These are phyloP conservation scores for Drosophila lacteicornis DNA, from an alignment of 1,140 invertebrate species.

Conservation along the genomic window DNA sequence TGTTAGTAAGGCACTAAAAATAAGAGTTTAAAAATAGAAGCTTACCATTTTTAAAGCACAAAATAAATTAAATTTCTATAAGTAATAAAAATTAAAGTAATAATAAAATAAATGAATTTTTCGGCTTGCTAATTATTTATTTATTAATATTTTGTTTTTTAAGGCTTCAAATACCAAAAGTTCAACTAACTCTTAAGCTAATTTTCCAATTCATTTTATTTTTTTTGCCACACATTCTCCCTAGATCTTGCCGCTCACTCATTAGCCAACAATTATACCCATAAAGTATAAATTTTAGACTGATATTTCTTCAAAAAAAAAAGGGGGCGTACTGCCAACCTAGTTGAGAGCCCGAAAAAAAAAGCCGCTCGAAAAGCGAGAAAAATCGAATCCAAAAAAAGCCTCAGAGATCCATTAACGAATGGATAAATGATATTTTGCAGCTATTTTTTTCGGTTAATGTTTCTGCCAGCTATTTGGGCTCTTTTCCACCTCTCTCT, in stretches of 20 bases:
- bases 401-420: conserved; percentile 31
- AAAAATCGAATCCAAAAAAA: conserved; percentile 15
- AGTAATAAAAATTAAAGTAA: no score
- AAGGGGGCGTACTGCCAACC: conserved; percentile 20
- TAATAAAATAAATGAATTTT: no score
- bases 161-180: neutral
- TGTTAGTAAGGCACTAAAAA: no score
- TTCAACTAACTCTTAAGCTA: neutral
- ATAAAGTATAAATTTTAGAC: conserved; percentile 1
- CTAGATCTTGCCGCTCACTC: conserved; percentile 24
- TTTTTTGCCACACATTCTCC: conserved; percentile 1
- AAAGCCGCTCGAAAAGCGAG: conserved; percentile 8
- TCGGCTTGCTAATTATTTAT: no score
- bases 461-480: neutral
- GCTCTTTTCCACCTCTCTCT: conserved; percentile 16
- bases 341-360: conserved; percentile 10
- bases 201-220: neutral
- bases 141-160: no score
- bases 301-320: conserved; percentile 5
- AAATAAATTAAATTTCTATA: no score
- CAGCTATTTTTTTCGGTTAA: neutral
- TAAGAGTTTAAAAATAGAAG: no score
- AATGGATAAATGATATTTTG: conserved; percentile 32
- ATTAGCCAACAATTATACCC: conserved; percentile 42
- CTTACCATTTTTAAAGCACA: no score